A percentile compares a stretch with the other conserved stretches of the same genome.
Evolutionary conservation across 2,797 vertebrate species (phyloP).

Genomic region (Sebastes steindachneri): DNA sequence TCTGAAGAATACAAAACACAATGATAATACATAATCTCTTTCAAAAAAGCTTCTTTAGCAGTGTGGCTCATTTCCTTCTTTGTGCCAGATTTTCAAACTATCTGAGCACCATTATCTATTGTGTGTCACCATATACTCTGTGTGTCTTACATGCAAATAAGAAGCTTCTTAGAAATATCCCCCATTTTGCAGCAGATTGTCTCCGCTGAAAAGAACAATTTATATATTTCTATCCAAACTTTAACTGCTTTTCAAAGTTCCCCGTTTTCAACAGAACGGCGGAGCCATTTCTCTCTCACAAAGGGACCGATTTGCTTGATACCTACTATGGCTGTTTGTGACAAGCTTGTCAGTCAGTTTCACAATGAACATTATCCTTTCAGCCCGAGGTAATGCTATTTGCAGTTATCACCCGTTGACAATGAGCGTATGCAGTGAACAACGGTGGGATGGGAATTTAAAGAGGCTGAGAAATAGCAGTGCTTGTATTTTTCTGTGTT

Average conservation of each 20-base stretch:
- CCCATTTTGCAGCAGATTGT: neutral
- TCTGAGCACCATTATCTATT: neutral
- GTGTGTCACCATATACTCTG: neutral
- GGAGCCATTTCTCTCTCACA: neutral
- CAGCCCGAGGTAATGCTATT: conserved; percentile 22
- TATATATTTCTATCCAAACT: conserved; percentile 9
- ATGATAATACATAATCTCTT: conserved; percentile 22
- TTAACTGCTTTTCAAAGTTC: conserved; percentile 12
- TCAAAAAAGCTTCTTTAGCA: conserved; percentile 13
- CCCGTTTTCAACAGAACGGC: neutral
- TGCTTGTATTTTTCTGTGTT: neutral
- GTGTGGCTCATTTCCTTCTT: neutral
- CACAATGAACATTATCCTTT: conserved; percentile 31
- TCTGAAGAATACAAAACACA: neutral
- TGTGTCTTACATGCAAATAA: conserved; percentile 1
- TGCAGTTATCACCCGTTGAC: neutral
- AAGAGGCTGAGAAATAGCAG: neutral
- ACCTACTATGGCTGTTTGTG: conserved; percentile 31
- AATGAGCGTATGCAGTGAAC: neutral
- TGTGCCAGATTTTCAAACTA: neutral
- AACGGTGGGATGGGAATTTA: neutral
- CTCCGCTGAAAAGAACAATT: conserved; percentile 8
- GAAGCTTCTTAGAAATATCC: neutral
- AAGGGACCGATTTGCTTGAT: conserved; percentile 30
- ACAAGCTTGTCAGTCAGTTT: conserved; percentile 39